Base-by-base conservation (phyloP, 30 jellyfish, hydroid and myxozoan species). In the Mastigias papua region DNA sequence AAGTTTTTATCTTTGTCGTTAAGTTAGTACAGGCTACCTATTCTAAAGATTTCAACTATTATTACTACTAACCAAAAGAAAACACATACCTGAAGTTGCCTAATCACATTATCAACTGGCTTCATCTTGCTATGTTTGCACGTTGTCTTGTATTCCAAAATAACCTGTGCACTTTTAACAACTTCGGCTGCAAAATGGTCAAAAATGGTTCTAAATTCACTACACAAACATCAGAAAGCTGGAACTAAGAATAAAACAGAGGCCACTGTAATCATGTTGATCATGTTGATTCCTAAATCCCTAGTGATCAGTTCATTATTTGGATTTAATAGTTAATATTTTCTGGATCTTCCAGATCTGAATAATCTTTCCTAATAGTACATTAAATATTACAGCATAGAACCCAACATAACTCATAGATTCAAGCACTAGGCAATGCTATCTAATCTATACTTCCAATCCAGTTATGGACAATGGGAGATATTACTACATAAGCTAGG, bases 31-130 rank as follows among this genome's bases (percentile, higher is more conserved):
- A n/a, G n/a, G n/a, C 10, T 48, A 32, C 51, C 26, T 23, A 4
- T 4, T 4, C 31, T 20, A 66, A 66, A 66, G 25, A 28, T 7
- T 72, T 9, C 34, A 72, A 72, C 7, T 25, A 72, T 33, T 72
- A 2, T 2, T 1, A 29, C 4, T 57, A 57, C 7, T 51, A 51
- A 51, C 17, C 27, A 1, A 13, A 51, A 51, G 67, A 51, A 16
- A 51, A 17, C 17, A 21, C 67, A 51, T 82, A 95, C 99, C 97
- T 95, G 99, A 20, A 95, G 80, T 48, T 95, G 99, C 91, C 78
- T 95, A n/a, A 81, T 57, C 17, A 95, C 90, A 79, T 80, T 90
- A 0, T 90, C 99, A 71, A 74, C 46, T 70, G 97, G 90, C 75
- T 95, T 95, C 26, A 92, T 71, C 58, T 82, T 91, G 42, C 66